A percentile compares a stretch with the other conserved stretches of the same genome.
Evolutionary conservation across 2,888 invertebrate species (phyloP).

Genomic region (Athalia cordata): DNA sequence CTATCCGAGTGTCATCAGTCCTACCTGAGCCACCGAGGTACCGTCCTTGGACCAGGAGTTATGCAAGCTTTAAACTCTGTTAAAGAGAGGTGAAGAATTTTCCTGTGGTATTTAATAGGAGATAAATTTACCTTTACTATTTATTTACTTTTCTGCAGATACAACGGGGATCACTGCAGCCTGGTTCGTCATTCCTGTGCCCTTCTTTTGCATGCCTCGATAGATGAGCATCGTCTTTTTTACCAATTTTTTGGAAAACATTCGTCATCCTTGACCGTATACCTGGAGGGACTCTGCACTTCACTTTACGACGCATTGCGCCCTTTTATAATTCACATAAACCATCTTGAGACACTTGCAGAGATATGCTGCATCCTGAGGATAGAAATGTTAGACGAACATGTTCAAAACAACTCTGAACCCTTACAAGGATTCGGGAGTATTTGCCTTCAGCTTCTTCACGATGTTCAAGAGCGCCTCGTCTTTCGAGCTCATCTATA

Average conservation of each 20-base stretch:
- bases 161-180: slow-evolving; percentile 87
- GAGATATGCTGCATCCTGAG: slow-evolving; percentile 96
- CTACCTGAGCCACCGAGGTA: slow-evolving; percentile 85
- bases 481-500: slow-evolving; percentile 97
- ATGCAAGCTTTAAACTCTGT: slow-evolving; percentile 67
- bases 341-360: slow-evolving; percentile 97
- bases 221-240: slow-evolving; percentile 95
- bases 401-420: slow-evolving; percentile 86
- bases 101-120: not conserved
- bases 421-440: slow-evolving; percentile 86
- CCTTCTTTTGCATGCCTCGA: slow-evolving; percentile 93
- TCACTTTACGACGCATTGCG: slow-evolving; percentile 93
- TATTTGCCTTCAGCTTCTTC: slow-evolving; percentile 87
- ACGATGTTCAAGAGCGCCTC: slow-evolving; percentile 96
- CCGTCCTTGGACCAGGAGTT: slow-evolving; percentile 77
- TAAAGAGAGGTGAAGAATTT: slow-evolving; percentile 54
- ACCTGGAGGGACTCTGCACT: slow-evolving; percentile 89
- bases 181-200: slow-evolving; percentile 91
- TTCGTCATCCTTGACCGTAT: slow-evolving; percentile 82
- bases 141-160: slow-evolving; percentile 68
- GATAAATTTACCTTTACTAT: not conserved
- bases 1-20: slow-evolving; percentile 88
- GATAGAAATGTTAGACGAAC: slow-evolving; percentile 93
- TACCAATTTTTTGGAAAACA: slow-evolving; percentile 89
- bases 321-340: slow-evolving; percentile 96